Conservation (phyloP, 2,797 vertebrate genomes). For the Emydoidea blandingii region DNA sequence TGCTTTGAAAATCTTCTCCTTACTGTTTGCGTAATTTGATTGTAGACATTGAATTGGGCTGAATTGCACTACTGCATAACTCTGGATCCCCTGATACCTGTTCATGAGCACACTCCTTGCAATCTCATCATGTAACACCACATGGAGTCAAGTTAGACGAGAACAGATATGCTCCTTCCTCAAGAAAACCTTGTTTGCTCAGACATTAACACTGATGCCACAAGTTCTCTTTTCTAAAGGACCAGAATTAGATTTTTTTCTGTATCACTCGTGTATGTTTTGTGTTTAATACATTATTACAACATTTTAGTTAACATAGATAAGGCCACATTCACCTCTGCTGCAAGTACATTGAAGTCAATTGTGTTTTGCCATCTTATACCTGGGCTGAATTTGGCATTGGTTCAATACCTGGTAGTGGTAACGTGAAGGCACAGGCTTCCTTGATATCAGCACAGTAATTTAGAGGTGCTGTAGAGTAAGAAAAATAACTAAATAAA, state of each 20-base stretch:
- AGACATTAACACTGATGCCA: background rate
- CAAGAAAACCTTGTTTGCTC: background rate
- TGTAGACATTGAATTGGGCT: background rate
- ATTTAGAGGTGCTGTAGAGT: too few relatives aligned
- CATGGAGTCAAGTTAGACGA: accelerated
- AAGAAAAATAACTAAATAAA: too few relatives aligned
- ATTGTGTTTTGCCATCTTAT: background rate
- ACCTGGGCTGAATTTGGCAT: background rate
- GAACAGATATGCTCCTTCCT: background rate
- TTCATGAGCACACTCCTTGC: background rate
- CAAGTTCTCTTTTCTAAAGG: background rate
- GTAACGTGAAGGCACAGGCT: background rate
- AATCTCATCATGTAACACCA: background rate
- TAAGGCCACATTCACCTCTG: background rate
- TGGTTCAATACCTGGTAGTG: background rate
- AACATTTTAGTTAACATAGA: background rate
- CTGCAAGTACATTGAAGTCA: background rate
- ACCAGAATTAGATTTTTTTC: background rate
- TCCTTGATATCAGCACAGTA: background rate
- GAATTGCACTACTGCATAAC: accelerated
- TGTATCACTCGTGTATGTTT: background rate
- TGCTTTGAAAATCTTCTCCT: accelerated
- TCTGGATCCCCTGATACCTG: background rate
- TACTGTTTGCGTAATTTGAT: background rate
- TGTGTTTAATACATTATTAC: too few relatives aligned